Conservation (phyloP, 2,888 invertebrate species). For the Punctoribates punctum region DNA sequence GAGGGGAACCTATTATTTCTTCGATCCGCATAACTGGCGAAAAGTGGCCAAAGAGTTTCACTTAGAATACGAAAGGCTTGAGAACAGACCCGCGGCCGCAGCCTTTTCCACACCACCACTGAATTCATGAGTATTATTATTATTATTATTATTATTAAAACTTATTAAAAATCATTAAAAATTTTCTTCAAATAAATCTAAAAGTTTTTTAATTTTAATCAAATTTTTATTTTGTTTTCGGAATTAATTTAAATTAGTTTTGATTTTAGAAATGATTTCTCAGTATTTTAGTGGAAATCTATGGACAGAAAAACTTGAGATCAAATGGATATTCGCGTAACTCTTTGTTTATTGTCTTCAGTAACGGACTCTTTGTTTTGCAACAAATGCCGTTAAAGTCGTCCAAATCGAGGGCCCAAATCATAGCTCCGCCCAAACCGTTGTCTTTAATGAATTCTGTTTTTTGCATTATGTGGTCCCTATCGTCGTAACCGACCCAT, state of each 20-base stretch:
- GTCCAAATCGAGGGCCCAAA: conserved; percentile 75
- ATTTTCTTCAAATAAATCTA: background rate
- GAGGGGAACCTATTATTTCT: conserved; percentile 98
- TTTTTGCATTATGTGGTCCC: conserved; percentile 45
- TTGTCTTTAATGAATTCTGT: conserved; percentile 59
- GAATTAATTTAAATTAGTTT: background rate
- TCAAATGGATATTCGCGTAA: conserved; percentile 45
- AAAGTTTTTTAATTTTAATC: background rate
- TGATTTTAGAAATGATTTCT: background rate
- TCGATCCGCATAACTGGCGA: conserved; percentile 98
- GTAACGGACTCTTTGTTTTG: conserved; percentile 38
- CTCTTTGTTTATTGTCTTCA: conserved; percentile 38
- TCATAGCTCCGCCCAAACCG: conserved; percentile 67
- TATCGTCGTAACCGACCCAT: conserved; percentile 48
- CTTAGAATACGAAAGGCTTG: conserved; percentile 97
- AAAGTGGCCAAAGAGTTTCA: conserved; percentile 98
- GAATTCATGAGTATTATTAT: background rate
- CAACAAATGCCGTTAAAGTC: conserved; percentile 60
- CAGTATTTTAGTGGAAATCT: background rate
- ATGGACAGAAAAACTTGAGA: conserved; percentile 33
- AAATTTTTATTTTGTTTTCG: background rate
- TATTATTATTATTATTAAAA: background rate
- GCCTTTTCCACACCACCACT: conserved; percentile 22
- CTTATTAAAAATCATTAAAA: no score
- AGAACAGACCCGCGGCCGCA: conserved; percentile 68